Percentiles rank a stretch among this genome's conserved stretches.
These are phyloP conservation scores for Falco peregrinus DNA, from an alignment of 2,797 vertebrate species.

Conservation along the genomic window DNA sequence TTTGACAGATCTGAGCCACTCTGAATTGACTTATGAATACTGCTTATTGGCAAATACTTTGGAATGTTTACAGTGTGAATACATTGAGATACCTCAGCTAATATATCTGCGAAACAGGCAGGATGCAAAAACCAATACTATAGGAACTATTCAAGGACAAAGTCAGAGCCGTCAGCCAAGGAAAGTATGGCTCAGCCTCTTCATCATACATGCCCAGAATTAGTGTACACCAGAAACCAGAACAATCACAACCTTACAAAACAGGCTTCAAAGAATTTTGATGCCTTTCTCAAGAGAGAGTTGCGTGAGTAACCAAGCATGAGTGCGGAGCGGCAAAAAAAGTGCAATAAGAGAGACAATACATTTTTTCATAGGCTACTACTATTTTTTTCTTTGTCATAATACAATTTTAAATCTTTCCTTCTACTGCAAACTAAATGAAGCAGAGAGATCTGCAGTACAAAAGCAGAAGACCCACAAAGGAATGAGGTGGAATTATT, in stretches of 20 bases:
- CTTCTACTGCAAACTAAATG: not conserved
- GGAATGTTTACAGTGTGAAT: not conserved
- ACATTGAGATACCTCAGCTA: not conserved
- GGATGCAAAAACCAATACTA: not conserved
- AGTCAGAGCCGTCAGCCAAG: not conserved
- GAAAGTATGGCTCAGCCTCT: not conserved
- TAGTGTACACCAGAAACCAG: not conserved
- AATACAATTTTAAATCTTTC: not conserved
- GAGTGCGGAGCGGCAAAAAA: not conserved
- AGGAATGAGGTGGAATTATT: not conserved
- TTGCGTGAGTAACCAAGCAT: not conserved
- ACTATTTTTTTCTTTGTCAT: not conserved
- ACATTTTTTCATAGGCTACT: not conserved
- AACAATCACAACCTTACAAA: not conserved
- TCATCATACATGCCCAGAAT: not conserved
- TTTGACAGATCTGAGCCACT: not conserved
- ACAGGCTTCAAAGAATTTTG: not conserved
- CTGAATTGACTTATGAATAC: not conserved
- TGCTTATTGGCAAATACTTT: not conserved
- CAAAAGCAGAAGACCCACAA: not conserved
- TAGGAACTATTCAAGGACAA: not conserved
- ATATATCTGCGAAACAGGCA: not conserved
- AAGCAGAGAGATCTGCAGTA: not conserved
- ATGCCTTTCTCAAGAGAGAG: not conserved
- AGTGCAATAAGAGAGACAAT: not conserved